A percentile compares a stretch with the other conserved stretches of the same genome.
Conservation (phyloP, 2,113 vertebrate genomes). For the Jaculus jaculus region DNA sequence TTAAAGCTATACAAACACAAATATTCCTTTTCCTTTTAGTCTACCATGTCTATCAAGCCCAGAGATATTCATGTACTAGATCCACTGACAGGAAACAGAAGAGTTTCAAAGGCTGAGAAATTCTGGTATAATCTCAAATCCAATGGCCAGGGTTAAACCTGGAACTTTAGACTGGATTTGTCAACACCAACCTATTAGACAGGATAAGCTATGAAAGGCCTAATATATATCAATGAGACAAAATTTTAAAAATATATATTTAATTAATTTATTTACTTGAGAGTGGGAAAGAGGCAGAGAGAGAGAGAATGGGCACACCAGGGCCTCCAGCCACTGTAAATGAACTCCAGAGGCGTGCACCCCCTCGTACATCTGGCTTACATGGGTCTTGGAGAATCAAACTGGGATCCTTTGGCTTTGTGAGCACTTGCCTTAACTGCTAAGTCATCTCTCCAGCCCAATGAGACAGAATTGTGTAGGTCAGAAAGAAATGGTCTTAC, state of each 20-base stretch:
- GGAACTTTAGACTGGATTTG: not conserved
- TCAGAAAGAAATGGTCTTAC: not conserved
- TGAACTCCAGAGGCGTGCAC: too few species aligned
- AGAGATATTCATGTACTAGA: not conserved
- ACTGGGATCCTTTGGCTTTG: too few species aligned
- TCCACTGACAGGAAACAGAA: not conserved
- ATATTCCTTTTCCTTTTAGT: not conserved
- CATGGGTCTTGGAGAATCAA: too few species aligned
- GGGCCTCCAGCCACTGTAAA: too few species aligned
- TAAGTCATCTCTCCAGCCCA: too few species aligned
- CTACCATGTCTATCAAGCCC: not conserved
- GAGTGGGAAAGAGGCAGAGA: too few species aligned
- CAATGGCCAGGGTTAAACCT: not conserved
- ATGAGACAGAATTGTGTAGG: not conserved
- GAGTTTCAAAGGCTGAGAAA: not conserved
- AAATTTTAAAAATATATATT: too few species aligned
- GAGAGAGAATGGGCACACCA: too few species aligned
- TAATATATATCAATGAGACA: not conserved
- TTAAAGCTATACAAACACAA: not conserved
- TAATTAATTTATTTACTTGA: too few species aligned
- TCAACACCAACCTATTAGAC: not conserved
- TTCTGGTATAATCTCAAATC: not conserved
- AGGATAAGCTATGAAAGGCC: not conserved
- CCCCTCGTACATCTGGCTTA: too few species aligned
- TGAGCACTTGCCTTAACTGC: too few species aligned